Evolutionary conservation across 2,113 vertebrate genomes (phyloP).

Genomic region (Actenoides hombroni): DNA sequence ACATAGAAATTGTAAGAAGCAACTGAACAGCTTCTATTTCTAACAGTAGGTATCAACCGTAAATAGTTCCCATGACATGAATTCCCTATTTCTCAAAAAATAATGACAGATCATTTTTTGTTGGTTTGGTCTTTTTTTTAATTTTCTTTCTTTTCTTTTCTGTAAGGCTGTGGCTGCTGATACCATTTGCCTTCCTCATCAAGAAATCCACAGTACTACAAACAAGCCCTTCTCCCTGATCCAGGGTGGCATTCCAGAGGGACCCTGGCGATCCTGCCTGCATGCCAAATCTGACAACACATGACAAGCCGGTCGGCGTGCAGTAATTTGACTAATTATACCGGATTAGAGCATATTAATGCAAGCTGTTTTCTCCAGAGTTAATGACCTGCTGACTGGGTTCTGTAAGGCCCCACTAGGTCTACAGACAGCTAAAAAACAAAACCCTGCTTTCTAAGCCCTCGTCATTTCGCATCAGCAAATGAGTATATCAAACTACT

Average conservation of each 20-base stretch:
- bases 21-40: background rate
- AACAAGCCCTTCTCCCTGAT: conserved; percentile 72
- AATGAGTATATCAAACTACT: conserved; percentile 84
- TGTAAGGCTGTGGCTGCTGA: conserved; percentile 33
- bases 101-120: background rate
- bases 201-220: conserved; percentile 69
- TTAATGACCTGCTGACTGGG: conserved; percentile 91
- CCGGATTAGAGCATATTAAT: conserved; percentile 99
- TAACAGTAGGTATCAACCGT: background rate
- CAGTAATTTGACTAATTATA: conserved; percentile 99
- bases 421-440: conserved; percentile 81
- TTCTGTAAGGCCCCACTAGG: conserved; percentile 79
- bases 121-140: background rate
- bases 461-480: conserved; percentile 84
- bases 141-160: background rate
- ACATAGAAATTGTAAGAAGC: conserved; percentile 39
- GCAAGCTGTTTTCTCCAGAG: conserved; percentile 98
- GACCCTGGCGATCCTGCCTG: conserved; percentile 80
- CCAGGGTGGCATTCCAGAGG: conserved; percentile 86
- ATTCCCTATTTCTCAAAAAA: conserved; percentile 62
- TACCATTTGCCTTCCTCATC: conserved; percentile 60
- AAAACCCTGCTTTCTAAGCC: conserved; percentile 84
- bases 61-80: conserved; percentile 12
- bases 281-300: conserved; percentile 94
- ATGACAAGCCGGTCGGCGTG: conserved; percentile 92